phyloP scores from a whole-genome alignment of 2,888 invertebrate species.

The Celastrina argiolus region DNA sequence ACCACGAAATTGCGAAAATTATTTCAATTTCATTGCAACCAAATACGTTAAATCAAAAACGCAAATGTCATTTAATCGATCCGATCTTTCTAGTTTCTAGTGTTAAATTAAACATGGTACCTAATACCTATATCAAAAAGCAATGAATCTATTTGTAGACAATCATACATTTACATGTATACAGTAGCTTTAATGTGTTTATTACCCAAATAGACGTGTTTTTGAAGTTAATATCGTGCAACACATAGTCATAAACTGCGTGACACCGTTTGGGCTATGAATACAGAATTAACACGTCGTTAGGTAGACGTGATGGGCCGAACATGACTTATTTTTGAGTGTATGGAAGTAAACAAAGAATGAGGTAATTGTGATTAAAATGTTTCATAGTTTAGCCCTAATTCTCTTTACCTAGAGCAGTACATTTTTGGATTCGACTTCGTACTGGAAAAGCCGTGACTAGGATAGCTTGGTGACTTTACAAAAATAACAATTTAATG shows the following conservation, averaged over 20 bases:
- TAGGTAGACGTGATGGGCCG: constrained; percentile 45
- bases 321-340: constrained; percentile 45
- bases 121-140: background rate
- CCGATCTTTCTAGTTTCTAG: too few species aligned
- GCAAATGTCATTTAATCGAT: too few species aligned
- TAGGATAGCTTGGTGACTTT: too few species aligned
- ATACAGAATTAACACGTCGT: constrained; percentile 48
- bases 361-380: background rate
- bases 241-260: constrained; percentile 32
- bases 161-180: background rate
- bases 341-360: constrained; percentile 20
- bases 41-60: too few species aligned
- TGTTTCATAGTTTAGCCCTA: background rate
- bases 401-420: too few species aligned
- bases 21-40: too few species aligned
- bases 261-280: constrained; percentile 37
- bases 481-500: too few species aligned
- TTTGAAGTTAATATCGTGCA: constrained; percentile 16
- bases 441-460: too few species aligned
- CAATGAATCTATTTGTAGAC: background rate
- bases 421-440: too few species aligned
- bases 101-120: too few species aligned
- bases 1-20: too few species aligned
- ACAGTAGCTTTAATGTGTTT: constrained; percentile 8
- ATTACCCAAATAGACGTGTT: constrained; percentile 10